phyloP scores from a whole-genome alignment of 2,888 invertebrate species.

The Pogonocherus hispidulus region DNA sequence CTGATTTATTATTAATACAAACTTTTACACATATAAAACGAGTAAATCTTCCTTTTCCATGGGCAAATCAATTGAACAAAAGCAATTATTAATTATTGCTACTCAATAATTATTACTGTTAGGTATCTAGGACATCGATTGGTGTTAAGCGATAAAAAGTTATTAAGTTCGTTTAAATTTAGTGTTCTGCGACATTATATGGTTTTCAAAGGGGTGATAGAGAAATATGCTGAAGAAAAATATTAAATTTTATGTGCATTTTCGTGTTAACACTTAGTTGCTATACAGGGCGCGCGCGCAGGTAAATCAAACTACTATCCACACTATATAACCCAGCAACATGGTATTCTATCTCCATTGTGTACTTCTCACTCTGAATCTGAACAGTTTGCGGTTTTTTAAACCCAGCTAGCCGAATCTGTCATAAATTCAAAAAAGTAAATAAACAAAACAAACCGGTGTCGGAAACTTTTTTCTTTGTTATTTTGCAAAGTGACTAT shows the following conservation, averaged over 20 bases:
- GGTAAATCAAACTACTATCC: constrained; percentile 30
- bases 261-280: background rate
- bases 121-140: background rate
- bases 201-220: background rate
- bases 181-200: background rate
- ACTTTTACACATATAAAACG: no score
- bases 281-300: constrained; percentile 18
- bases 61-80: background rate
- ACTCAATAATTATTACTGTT: background rate
- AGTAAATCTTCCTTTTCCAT: no score
- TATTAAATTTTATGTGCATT: background rate
- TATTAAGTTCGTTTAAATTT: background rate
- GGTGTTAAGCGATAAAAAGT: background rate
- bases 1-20: no score
- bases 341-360: constrained; percentile 49
- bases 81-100: background rate
- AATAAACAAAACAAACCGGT: constrained; percentile 37
- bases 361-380: constrained; percentile 39
- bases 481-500: constrained; percentile 29
- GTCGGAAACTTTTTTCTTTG: constrained; percentile 24
- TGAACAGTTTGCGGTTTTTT: constrained; percentile 29
- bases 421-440: constrained; percentile 32
- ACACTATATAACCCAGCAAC: constrained; percentile 51
- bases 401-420: constrained; percentile 1
- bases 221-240: background rate